Evolutionary conservation across 1,140 invertebrate genomes (phyloP).

Genomic region (Tribolium castaneum): DNA sequence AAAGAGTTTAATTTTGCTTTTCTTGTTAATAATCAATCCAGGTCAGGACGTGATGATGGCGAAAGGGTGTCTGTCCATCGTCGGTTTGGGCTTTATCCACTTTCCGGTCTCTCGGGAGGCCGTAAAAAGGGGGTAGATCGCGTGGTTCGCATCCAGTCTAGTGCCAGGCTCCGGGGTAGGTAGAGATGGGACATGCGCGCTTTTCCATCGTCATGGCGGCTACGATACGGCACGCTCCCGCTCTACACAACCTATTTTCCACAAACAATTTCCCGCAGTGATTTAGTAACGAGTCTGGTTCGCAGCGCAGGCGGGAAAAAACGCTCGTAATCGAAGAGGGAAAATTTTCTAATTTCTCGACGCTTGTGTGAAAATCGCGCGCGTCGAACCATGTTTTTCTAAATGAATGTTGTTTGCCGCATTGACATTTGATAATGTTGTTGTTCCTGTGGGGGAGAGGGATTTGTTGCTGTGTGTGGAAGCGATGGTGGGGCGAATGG

Average conservation of each 20-base stretch:
- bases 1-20: not conserved
- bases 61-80: constrained; percentile 13
- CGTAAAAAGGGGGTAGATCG: not conserved
- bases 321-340: not conserved
- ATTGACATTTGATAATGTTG: constrained; percentile 29
- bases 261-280: constrained; percentile 42
- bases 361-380: not conserved
- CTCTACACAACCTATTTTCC: constrained; percentile 38
- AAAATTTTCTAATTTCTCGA: not conserved
- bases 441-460: constrained; percentile 12
- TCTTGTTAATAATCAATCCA: constrained; percentile 18
- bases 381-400: not conserved
- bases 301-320: constrained; percentile 5
- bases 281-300: constrained; percentile 36
- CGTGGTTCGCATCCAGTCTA: constrained; percentile 19
- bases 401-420: not conserved
- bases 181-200: constrained; percentile 46
- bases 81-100: constrained; percentile 18
- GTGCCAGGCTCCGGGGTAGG: constrained; percentile 47
- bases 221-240: constrained; percentile 49
- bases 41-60: constrained; percentile 9
- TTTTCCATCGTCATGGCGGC: constrained; percentile 50
- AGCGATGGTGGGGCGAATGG: not conserved
- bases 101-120: constrained; percentile 20
- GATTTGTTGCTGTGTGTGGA: not conserved